Base-by-base conservation (phyloP, 2,113 vertebrate species). In the Carassius gibelio region DNA sequence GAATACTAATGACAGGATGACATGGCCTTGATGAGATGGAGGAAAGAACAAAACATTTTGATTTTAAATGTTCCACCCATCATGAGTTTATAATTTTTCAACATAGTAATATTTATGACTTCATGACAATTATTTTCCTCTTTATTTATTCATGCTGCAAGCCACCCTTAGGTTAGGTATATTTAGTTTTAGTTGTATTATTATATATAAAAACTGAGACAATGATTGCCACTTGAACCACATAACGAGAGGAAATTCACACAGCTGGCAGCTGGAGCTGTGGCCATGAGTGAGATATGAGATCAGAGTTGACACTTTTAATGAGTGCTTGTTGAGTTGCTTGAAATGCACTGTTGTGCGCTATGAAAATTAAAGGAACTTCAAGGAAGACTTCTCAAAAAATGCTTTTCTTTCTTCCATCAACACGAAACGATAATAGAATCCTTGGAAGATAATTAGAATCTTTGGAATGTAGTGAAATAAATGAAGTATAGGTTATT, bases 191-290 rank as follows among this genome's bases (percentile, higher is more conserved):
- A 30, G 30, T 30, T 30, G 1, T 30, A 30, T 30, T 30, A 30
- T 30, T 30, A 30, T 30, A 30, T 30, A 30, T 30, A 30, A 30
- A 30, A 30, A 30, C 30, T 30, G 64, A 79, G 75, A 42, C 14
- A 26, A 17, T 57, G n/a, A 85, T 30, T 85, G 66, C 36, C 76
- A 26, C 72, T 68, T 78, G 45, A 36, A 78, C 21, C 15, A 48
- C n/a, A 48, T 19, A 8, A n/a, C 1, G 5, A 83, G 38, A 30
- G 10, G 21, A 34, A 30, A 42, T 48, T 57, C 19, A 38, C 7
- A 77, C 42, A 84, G 61, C 34, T 84, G 74, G 23, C 17, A 84
- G 50, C n/a, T 57, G 75, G 62, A 77, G 75, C 21, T 55, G 26
- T 0, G 9, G 52, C 75, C 5, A 26, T 5, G 42, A 68, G 2